Evolutionary conservation across 1,140 invertebrate species (phyloP), one percentile per base, ranked within the genome.

Genomic region (Nymphalis io): DNA sequence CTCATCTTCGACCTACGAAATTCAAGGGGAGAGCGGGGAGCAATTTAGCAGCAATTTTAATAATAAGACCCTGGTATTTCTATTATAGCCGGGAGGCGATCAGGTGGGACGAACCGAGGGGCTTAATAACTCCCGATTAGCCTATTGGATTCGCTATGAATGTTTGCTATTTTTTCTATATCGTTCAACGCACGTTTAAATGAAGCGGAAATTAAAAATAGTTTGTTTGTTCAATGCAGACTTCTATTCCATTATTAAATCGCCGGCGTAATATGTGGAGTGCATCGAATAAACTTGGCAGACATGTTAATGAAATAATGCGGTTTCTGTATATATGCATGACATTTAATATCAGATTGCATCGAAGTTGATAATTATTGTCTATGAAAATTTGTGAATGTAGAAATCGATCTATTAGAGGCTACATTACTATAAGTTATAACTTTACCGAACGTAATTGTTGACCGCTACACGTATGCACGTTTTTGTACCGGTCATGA

Each of bases 21-120:
- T 84, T 82, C 83, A 81, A 87, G 87, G 87, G 83, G 82, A 60
- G 84, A 73, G 87, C 81, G 82, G 85, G 83, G 89, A 92, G 84
- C 90, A 92, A 92, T 92, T 92, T 90, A 92, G 81, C 85, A 92
- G 92, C 90, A 92, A 92, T 92, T 92, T 92, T 92, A 92, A 92
- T 92, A 92, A 92, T 92, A 92, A 92, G 90, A 89, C 88, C 84
- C 84, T 72, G 89, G 89, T 83, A 91, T 91, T 91, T 89, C 88
- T 90, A 91, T 91, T 91, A 91, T 89, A 86, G 83, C 85, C 78
- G 84, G 82, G 85, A 82, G 84, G 81, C 88, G 83, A 89, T 90
- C 89, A 90, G 88, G 87, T 91, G 87, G 87, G 86, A 67, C 78
- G 80, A 75, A 74, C 75, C 80, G 80, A 83, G 80, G 84, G 85